Base-by-base conservation (phyloP, 37 sponge, comb jelly and placozoan genomes). In the Theonella swinhoei region DNA sequence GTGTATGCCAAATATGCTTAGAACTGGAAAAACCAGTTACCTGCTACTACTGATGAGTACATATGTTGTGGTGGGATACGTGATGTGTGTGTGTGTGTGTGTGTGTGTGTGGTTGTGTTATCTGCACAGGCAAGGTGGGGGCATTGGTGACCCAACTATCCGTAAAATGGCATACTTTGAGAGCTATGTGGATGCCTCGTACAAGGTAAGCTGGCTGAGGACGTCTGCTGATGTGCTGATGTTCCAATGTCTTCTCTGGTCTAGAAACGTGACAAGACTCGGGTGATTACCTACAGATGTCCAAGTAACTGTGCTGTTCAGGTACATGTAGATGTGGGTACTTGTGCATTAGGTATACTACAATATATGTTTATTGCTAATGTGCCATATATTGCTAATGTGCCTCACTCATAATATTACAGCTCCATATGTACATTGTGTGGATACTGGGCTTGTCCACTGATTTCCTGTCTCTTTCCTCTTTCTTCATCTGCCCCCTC, bases 261-360 rank as follows among this genome's bases (percentile, higher is more conserved):
- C 7, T 72, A 92, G 93, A 54, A 69, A 28, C 58, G 95, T 3
- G 87, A 94, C 62, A 87, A 85, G 85, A 90, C 95, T 1, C 62
- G 82, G 24, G 95, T 97, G 2, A 87, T 97, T 29, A 84, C 97
- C 1, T 97, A 94, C 83, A 87, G 95, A 34, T 94, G 93, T 61
- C 94, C 94, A 42, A 80, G 87, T 79, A 95, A 95, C 88, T 64
- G 82, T 61, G 93, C 94, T 29, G 88, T 95, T n/a, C 96, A 95
- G 68, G 89, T 88, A 80, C 4, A 40, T 19, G 23, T 17, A 9
- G 24, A 47, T 14, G n/a, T n/a, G n/a, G n/a, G n/a, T n/a, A n/a
- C n/a, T n/a, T n/a, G n/a, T n/a, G n/a, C n/a, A n/a, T n/a, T n/a
- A n/a, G n/a, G n/a, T n/a, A n/a, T n/a, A n/a, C n/a, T n/a, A n/a